A percentile compares a stretch with the other conserved stretches of the same genome.
These are phyloP conservation scores for Indicator indicator DNA, from an alignment of 2,113 vertebrate genomes.

Conservation along the genomic window DNA sequence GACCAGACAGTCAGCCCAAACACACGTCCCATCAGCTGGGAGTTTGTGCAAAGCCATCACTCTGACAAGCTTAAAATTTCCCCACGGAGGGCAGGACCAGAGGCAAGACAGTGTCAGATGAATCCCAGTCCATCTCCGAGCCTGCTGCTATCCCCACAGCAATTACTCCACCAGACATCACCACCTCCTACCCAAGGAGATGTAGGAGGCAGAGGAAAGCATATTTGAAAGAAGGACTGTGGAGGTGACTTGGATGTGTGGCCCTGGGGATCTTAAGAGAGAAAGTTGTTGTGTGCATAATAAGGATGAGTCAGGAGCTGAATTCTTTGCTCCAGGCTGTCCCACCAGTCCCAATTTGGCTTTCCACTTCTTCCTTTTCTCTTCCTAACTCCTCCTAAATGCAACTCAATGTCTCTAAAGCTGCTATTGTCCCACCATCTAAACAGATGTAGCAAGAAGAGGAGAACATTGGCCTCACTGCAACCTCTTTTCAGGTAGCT, in stretches of 20 bases:
- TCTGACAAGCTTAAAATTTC: conserved; percentile 48
- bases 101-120: background rate
- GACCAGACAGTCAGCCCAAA: conserved; percentile 55
- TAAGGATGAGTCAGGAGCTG: background rate
- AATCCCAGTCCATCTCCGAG: background rate
- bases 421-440: background rate
- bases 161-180: background rate
- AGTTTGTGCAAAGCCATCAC: conserved; percentile 51
- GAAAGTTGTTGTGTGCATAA: background rate
- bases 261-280: background rate
- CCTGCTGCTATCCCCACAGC: background rate
- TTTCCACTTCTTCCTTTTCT: background rate
- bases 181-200: background rate
- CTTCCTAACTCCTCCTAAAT: background rate
- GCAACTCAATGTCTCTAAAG: background rate
- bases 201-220: background rate
- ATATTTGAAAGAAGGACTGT: background rate
- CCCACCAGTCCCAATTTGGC: background rate
- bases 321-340: background rate
- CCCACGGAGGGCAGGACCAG: background rate
- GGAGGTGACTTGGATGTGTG: background rate
- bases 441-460: background rate
- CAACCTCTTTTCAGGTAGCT: too few relatives aligned
- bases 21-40: conserved; percentile 21
- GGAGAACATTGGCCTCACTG: too few relatives aligned